Percentiles rank a stretch among this genome's conserved stretches.
phyloP scores from a whole-genome alignment of 2,113 vertebrate species.

The Herpailurus yagouaroundi region DNA sequence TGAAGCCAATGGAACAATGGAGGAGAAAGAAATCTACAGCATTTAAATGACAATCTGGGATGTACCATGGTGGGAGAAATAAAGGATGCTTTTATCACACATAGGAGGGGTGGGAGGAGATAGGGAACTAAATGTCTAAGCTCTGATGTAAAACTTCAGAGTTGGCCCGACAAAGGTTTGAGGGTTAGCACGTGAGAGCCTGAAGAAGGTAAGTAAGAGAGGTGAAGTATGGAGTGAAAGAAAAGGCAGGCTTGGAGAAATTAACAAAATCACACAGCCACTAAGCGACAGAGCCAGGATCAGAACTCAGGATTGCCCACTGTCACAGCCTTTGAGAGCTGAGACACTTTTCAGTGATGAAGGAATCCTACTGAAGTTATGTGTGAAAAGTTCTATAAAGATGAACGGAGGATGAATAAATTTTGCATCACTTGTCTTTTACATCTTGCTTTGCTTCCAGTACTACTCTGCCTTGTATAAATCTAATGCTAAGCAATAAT shows the following conservation, averaged over 20 bases:
- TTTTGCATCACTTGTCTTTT: not conserved
- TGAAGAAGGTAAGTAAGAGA: not conserved
- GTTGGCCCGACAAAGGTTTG: not conserved
- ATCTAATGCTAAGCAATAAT: not conserved
- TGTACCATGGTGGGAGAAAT: not conserved
- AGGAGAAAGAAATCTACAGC: not conserved
- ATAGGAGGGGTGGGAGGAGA: not conserved
- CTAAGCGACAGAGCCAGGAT: not conserved
- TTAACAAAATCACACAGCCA: not conserved
- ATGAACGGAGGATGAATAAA: not conserved
- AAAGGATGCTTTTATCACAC: not conserved
- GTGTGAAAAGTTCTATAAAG: not conserved
- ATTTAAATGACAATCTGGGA: not conserved
- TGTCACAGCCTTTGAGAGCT: not conserved
- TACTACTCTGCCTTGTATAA: not conserved
- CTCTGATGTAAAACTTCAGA: not conserved
- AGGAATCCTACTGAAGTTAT: not conserved
- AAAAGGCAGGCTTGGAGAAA: not conserved
- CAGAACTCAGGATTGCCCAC: not conserved
- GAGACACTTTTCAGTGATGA: not conserved
- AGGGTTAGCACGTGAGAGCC: not conserved
- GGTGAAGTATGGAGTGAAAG: not conserved
- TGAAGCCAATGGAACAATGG: conserved; percentile 15
- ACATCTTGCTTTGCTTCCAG: not conserved
- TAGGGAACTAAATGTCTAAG: not conserved